These are phyloP conservation scores for Stigmatopora nigra DNA, from an alignment of 2,113 vertebrate genomes.

Conservation along the genomic window DNA sequence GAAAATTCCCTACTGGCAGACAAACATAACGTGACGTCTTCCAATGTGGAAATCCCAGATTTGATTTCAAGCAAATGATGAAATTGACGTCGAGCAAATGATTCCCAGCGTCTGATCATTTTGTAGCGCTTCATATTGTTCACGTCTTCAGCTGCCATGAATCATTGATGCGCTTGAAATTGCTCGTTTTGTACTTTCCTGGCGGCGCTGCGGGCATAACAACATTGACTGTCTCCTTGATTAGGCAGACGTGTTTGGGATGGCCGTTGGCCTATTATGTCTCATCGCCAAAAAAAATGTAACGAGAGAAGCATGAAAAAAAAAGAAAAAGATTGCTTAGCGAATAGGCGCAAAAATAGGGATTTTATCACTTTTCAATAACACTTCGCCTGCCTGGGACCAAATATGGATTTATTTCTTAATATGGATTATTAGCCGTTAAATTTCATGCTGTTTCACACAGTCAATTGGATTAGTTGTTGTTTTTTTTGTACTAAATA, in stretches of 20 bases:
- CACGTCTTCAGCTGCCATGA: constrained; percentile 33
- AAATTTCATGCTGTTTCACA: no score
- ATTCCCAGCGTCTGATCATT: constrained; percentile 17
- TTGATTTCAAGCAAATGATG: background rate
- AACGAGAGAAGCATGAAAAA: constrained; percentile 2
- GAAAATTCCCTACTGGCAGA: no score
- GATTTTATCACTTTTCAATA: background rate
- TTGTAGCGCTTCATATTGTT: constrained; percentile 29
- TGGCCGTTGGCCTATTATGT: constrained; percentile 6
- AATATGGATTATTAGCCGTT: no score
- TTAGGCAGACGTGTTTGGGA: constrained; percentile 17
- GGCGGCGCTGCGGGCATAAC: constrained; percentile 6
- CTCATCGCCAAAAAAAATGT: constrained; percentile 2
- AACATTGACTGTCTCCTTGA: constrained; percentile 12
- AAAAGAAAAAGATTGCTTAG: constrained; percentile 10
- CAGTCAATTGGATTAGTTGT: no score
- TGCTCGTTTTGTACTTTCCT: constrained; percentile 27
- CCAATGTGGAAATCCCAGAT: background rate
- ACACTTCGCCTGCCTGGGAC: background rate
- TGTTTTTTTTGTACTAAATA: no score
- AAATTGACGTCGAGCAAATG: constrained; percentile 4
- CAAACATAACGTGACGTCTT: background rate
- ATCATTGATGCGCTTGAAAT: constrained; percentile 42
- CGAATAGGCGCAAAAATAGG: background rate
- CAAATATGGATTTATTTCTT: background rate